Conservation (phyloP, 1,140 invertebrate species). For the Battus philenor region DNA sequence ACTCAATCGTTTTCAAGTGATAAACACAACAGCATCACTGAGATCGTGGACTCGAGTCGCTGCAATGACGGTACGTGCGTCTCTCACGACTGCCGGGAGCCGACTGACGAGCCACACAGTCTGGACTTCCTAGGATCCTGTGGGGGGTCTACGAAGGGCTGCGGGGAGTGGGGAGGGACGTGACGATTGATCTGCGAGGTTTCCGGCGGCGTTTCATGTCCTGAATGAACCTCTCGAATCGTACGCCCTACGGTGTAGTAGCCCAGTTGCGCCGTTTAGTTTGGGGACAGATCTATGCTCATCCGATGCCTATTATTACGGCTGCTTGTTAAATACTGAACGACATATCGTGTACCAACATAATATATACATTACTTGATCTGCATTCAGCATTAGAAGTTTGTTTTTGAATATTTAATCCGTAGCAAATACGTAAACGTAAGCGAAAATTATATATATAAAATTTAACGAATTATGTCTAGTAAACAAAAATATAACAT, state of each 20-base stretch:
- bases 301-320: background rate
- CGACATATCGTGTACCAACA: too few species aligned
- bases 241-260: slow-evolving; percentile 26
- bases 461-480: too few species aligned
- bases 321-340: slow-evolving; percentile 5
- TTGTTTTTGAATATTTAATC: too few species aligned
- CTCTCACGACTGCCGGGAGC: slow-evolving; percentile 27
- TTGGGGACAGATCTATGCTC: slow-evolving; percentile 7
- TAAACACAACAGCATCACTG: slow-evolving; percentile 50
- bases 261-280: slow-evolving; percentile 9
- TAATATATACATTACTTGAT: too few species aligned
- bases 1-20: slow-evolving; percentile 26
- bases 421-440: too few species aligned
- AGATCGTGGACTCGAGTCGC: slow-evolving; percentile 25
- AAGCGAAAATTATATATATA: too few species aligned
- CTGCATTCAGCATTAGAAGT: too few species aligned
- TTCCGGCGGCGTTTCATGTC: slow-evolving; percentile 53
- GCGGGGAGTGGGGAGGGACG: slow-evolving; percentile 26
- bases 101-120: slow-evolving; percentile 43
- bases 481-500: too few species aligned
- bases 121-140: slow-evolving; percentile 47
- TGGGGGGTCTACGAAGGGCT: slow-evolving; percentile 11
- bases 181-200: slow-evolving; percentile 59
- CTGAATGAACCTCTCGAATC: slow-evolving; percentile 48
- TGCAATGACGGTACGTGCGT: slow-evolving; percentile 24